These are phyloP conservation scores for Tympanoctomys barrerae DNA, from an alignment of 2,797 vertebrate species.

Conservation along the genomic window DNA sequence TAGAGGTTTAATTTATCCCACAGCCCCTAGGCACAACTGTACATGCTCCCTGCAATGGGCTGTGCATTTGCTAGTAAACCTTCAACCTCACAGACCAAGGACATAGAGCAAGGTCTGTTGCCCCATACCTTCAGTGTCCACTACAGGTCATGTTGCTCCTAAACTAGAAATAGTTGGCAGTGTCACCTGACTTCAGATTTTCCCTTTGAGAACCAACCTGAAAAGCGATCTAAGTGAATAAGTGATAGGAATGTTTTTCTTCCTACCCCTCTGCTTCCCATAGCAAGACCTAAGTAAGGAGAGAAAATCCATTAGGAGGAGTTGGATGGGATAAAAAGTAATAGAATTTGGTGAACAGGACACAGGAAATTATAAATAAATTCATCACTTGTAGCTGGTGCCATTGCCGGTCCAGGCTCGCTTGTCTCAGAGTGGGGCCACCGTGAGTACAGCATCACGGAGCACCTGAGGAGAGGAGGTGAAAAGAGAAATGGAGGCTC, in stretches of 20 bases:
- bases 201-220: background rate
- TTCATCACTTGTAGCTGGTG: background rate
- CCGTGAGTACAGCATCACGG: slow-evolving; percentile 10
- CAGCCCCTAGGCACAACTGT: background rate
- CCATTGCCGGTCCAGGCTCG: background rate
- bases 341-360: slow-evolving; percentile 21
- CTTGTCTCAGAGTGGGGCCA: background rate
- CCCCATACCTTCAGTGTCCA: background rate
- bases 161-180: background rate
- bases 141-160: background rate
- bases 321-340: slow-evolving; percentile 54
- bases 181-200: background rate
- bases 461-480: slow-evolving; percentile 33
- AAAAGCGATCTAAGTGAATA: slow-evolving; percentile 34
- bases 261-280: background rate
- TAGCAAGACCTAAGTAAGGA: slow-evolving; percentile 47
- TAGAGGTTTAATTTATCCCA: slow-evolving; percentile 20
- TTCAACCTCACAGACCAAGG: background rate
- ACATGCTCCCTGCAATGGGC: background rate
- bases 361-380: slow-evolving; percentile 4
- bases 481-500: slow-evolving; percentile 75
- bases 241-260: background rate
- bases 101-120: background rate
- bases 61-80: background rate
- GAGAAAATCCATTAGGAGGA: slow-evolving; percentile 55